Conservation (phyloP, 1,140 invertebrate species). For the Microplitis demolitor region DNA sequence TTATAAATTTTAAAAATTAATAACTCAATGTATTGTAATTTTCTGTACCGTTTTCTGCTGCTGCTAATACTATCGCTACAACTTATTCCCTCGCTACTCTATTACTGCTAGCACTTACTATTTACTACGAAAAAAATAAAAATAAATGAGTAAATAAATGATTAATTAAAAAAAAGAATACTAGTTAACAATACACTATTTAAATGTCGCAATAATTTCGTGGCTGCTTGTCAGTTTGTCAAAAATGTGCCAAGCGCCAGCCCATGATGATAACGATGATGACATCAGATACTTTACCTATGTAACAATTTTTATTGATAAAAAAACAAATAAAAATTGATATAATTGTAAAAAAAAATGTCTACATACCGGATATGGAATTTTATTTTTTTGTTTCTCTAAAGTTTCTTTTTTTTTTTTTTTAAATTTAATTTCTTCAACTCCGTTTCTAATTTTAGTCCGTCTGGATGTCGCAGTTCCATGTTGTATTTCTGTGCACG, state of each 20-base stretch:
- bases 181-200: slow-evolving; percentile 6
- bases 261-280: not conserved
- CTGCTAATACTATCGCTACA: slow-evolving; percentile 1
- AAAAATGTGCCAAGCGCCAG: slow-evolving; percentile 31
- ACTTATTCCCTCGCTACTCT: no score
- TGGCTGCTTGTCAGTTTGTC: slow-evolving; percentile 25
- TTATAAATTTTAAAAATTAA: not conserved
- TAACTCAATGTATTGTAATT: slow-evolving; percentile 1
- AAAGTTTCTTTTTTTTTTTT: not conserved
- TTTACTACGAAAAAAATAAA: slow-evolving; percentile 6
- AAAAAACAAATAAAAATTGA: slow-evolving; percentile 42
- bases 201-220: slow-evolving; percentile 9
- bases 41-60: slow-evolving; percentile 10
- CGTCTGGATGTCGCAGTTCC: slow-evolving; percentile 14
- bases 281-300: slow-evolving; percentile 25
- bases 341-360: slow-evolving; percentile 48
- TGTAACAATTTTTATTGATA: slow-evolving; percentile 59
- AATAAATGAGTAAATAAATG: no score
- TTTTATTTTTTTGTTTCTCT: slow-evolving; percentile 15
- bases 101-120: slow-evolving; percentile 5
- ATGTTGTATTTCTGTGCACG: not conserved
- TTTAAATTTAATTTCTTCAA: slow-evolving; percentile 6
- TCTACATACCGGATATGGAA: slow-evolving; percentile 18
- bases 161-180: slow-evolving; percentile 8
- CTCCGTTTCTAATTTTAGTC: slow-evolving; percentile 27